Base-by-base conservation (phyloP, 2,797 vertebrate species). In the Neosilurus hyrtlii region DNA sequence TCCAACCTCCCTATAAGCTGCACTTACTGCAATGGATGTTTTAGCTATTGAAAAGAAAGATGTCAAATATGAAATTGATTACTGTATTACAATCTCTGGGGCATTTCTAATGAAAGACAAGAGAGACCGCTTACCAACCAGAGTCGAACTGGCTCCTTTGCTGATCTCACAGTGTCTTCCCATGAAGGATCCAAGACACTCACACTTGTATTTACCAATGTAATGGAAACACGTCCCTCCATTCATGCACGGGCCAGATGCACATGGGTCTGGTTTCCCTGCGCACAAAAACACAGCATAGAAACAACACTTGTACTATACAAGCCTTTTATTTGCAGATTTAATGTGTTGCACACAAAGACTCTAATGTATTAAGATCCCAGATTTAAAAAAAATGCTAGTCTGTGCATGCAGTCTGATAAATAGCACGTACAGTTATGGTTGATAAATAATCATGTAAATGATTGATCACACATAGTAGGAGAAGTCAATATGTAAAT, bases 191-290 rank as follows among this genome's bases (percentile, higher is more conserved):
- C 92, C 93, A 14, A 95, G 94, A 85, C 98, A 99, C 91, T 99
- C 97, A 15, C 98, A 99, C 92, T 99, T 99, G 91, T 98, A 99
- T 91, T 99, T 99, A 88, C 97, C 98, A 1, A 97, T 97, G 92
- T 99, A 99, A 91, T 99, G 98, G 91, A 99, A 99, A 91, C 97
- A 99, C 0, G 97, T 99, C 63, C 98, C 98, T 0, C 96, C 97
- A 0, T 99, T 98, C 86, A 97, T 93, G 90, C 98, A 99, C 24
- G 98, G 98, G 83, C 97, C 95, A 0, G 97, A 98, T 20, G 97
- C 92, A 1, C 98, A 99, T 0, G 98, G 97, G 91, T 99, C 97
- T 0, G 97, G 97, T 89, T 97, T 99, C 82, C 97, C 98, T 99
- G 90, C 83, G 83, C 88, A 91, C 54, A 90, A 85, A 74, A 15